Base-by-base conservation (phyloP, 2,113 vertebrate species). In the Corythoichthys intestinalis region DNA sequence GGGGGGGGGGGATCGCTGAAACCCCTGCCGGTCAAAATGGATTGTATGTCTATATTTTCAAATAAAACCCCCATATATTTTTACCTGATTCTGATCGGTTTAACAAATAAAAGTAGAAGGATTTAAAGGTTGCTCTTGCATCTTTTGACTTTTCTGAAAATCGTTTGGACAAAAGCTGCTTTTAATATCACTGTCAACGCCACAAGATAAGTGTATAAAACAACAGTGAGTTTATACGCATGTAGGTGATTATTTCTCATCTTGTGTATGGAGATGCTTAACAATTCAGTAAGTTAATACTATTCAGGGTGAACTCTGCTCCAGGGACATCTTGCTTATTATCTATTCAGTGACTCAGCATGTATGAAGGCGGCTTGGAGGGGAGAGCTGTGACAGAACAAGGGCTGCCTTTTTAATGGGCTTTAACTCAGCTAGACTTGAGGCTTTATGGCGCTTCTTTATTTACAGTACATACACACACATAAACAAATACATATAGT, bases 311-410 rank as follows among this genome's bases (percentile, higher is more conserved):
- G 65, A 80, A 70, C 69, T 75, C 78, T 74, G 73, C 80, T 72
- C 69, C 53, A 37, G 71, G 82, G 81, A 78, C 73, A 76, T 74
- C 67, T 73, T 66, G 67, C 58, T 47, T 52, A 41, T 80, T 75
- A 75, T 80, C 65, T 70, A 79, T 82, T 77, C 75, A 71, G 61
- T 83, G 79, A 85, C 72, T 88, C 83, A 80, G 80, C 80, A 80
- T 69, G 71, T 78, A 62, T 72, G 69, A 73, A 70, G 73, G 60
- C 80, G 71, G 62, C 47, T 74, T 11, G 50, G 53, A 47, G 67
- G 62, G 59, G 38, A 70, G 59, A 68, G 15, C 47, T 12, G 64
- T 67, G 76, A 63, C 70, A 73, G 71, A 80, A 70, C 73, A 70
- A 75, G 80, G 73, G 67, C 73, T 62, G 65, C 35, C 63, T 34